Evolutionary conservation across 2,113 vertebrate species (phyloP).

Genomic region (Sphaerodactylus townsendi): DNA sequence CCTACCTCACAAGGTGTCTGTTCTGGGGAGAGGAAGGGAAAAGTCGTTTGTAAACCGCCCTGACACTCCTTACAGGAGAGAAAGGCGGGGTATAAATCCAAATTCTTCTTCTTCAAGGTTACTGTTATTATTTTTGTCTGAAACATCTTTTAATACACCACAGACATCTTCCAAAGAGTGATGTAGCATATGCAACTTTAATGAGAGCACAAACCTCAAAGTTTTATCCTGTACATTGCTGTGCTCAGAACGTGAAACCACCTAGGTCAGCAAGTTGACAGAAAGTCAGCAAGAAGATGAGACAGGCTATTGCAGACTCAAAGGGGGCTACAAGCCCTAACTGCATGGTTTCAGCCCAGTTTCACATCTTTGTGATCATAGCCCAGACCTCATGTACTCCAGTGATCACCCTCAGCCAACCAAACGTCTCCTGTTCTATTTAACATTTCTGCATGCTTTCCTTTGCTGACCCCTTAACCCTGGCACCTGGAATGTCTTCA

Average conservation of each 20-base stretch:
- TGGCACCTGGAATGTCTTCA: neutral
- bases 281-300: neutral
- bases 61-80: too few relatives aligned
- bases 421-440: neutral
- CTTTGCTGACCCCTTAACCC: neutral
- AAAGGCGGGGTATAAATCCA: too few relatives aligned
- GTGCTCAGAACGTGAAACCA: too few relatives aligned
- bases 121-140: neutral
- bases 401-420: neutral
- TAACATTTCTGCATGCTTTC: neutral
- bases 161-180: neutral
- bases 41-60: too few relatives aligned
- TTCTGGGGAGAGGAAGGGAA: too few relatives aligned
- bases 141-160: neutral
- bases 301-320: neutral
- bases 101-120: too few relatives aligned
- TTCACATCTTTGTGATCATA: neutral
- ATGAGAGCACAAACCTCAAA: neutral
- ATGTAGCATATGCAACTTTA: neutral
- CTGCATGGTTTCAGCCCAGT: too few relatives aligned
- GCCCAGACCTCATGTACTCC: neutral
- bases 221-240: neutral
- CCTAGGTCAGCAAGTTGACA: neutral
- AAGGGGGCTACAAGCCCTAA: too few relatives aligned
- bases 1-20: too few relatives aligned